Conservation (phyloP, 2,888 invertebrate species). For the Dinocampus coccinellae region DNA sequence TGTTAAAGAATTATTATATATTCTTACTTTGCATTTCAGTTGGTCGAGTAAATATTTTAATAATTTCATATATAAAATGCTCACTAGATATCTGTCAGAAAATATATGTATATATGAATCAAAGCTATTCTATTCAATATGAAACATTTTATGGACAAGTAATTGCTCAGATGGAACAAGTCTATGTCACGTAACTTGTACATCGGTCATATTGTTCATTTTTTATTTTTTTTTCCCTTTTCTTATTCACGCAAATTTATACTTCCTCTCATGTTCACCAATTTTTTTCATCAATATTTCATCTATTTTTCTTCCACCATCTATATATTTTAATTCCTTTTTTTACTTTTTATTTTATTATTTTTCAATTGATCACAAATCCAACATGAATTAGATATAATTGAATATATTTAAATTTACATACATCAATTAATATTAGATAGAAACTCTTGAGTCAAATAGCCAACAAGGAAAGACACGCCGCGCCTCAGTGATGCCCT, state of each 20-base stretch:
- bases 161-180: constrained; percentile 19
- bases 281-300: neutral
- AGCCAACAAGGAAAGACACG: constrained; percentile 9
- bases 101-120: neutral
- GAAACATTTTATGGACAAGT: constrained; percentile 22
- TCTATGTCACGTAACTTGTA: constrained; percentile 8
- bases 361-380: too few relatives aligned
- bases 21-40: constrained; percentile 56
- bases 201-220: neutral
- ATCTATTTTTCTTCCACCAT: neutral
- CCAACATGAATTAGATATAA: too few relatives aligned
- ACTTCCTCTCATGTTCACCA: neutral
- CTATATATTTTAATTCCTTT: neutral
- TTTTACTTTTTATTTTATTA: too few relatives aligned
- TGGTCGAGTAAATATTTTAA: constrained; percentile 62
- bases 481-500: constrained; percentile 52
- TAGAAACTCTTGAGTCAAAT: constrained; percentile 7
- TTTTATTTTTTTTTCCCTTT: neutral
- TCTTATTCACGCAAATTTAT: neutral
- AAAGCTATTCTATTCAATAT: constrained; percentile 21
- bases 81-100: constrained; percentile 2
- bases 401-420: too few relatives aligned
- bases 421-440: neutral
- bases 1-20: constrained; percentile 61
- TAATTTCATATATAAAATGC: constrained; percentile 51